phyloP scores from a whole-genome alignment of 2,113 vertebrate species.

The Saguinus midas region DNA sequence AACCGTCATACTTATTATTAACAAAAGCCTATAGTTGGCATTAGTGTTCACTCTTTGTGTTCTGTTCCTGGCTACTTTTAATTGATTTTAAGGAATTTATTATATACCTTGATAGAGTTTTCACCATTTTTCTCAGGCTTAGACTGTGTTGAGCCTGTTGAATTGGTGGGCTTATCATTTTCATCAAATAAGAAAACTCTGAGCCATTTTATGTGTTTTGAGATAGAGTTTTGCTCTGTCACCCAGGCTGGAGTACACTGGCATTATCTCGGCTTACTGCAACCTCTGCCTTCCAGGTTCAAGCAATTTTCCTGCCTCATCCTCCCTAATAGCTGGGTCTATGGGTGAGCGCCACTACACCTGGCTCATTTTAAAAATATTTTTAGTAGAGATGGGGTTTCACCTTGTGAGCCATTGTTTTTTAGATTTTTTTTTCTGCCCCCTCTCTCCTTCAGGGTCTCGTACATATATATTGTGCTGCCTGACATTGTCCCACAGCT shows the following conservation, averaged over 20 bases:
- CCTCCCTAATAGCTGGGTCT: not conserved
- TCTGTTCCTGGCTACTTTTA: not conserved
- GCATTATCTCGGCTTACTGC: not conserved
- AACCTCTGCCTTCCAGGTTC: not conserved
- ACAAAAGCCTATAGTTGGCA: not conserved
- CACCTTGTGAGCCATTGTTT: not conserved
- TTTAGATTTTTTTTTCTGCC: not conserved
- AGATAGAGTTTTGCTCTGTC: not conserved
- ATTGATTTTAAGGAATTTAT: constrained; percentile 1
- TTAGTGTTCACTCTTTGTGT: not conserved
- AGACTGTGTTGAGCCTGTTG: not conserved
- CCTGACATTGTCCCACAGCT: not conserved
- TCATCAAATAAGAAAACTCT: not conserved
- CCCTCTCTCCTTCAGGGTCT: not conserved
- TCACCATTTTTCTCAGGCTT: not conserved
- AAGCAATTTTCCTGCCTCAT: not conserved
- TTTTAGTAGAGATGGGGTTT: no score
- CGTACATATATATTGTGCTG: not conserved
- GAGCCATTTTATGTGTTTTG: not conserved
- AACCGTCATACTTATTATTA: not conserved
- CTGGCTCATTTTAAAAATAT: not conserved
- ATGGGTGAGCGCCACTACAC: not conserved
- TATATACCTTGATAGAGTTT: not conserved
- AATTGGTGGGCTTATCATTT: not conserved
- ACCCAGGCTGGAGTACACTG: not conserved